These are phyloP conservation scores for Linnaemya tessellans DNA, from an alignment of 2,888 invertebrate species.

Conservation along the genomic window DNA sequence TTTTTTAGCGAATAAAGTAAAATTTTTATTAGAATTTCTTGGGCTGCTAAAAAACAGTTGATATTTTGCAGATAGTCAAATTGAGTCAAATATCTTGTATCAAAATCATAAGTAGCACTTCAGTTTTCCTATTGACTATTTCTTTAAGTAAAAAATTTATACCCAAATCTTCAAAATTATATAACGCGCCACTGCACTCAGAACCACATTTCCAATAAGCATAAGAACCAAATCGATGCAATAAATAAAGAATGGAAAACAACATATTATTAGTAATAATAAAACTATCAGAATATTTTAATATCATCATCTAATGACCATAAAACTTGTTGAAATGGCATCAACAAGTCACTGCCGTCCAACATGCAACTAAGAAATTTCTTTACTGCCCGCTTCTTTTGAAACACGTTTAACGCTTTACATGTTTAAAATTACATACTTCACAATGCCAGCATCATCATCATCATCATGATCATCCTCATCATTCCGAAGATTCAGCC, in stretches of 20 bases:
- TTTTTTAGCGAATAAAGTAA: too few species aligned
- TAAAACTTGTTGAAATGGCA: conserved; percentile 58
- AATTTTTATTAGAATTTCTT: too few species aligned
- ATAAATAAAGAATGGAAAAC: conserved; percentile 17
- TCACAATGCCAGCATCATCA: conserved; percentile 42
- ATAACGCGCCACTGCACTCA: conserved; percentile 1
- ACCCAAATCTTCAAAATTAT: too few species aligned
- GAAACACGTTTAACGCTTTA: conserved; percentile 46
- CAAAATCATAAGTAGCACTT: too few species aligned
- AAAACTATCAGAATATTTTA: conserved; percentile 55
- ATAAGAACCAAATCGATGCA: conserved; percentile 31
- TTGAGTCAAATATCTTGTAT: too few species aligned
- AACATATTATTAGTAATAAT: conserved; percentile 48
- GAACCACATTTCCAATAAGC: conserved; percentile 31
- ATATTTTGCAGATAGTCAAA: too few species aligned
- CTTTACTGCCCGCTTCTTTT: conserved; percentile 26
- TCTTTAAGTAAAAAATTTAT: too few species aligned
- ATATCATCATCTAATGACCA: conserved; percentile 49
- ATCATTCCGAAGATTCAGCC: conserved; percentile 18
- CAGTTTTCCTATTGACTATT: too few species aligned
- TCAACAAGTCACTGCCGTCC: conserved; percentile 50
- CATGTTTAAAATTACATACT: conserved; percentile 56
- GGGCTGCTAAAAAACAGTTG: too few species aligned
- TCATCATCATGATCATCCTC: too few species aligned
- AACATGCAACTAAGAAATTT: conserved; percentile 23